A percentile compares a stretch with the other conserved stretches of the same genome.
Conservation (phyloP, 2,113 vertebrate genomes). For the Myiagra hebetior region DNA sequence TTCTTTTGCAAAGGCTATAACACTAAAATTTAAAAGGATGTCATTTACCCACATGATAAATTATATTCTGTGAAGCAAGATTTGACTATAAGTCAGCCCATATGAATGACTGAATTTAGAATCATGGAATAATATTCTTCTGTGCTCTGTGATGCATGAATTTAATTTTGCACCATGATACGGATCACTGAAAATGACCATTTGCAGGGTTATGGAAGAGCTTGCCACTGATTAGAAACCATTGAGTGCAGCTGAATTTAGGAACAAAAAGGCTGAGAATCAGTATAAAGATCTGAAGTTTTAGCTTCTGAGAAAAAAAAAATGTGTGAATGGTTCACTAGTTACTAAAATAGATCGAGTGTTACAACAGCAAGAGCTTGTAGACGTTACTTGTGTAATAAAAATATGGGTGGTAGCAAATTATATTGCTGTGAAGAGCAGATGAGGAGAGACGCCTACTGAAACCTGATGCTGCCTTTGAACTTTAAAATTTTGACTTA, state of each 20-base stretch:
- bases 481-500: constrained; percentile 53
- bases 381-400: constrained; percentile 18
- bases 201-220: not conserved
- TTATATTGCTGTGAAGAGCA: constrained; percentile 39
- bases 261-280: not conserved
- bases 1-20: not conserved
- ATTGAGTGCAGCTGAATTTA: not conserved
- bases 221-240: not conserved
- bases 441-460: constrained; percentile 50
- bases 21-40: not conserved
- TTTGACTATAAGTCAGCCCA: not conserved
- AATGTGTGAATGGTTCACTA: not conserved
- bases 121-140: not conserved
- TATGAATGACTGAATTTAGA: constrained; percentile 11
- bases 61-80: not conserved
- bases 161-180: constrained; percentile 11
- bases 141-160: constrained; percentile 24
- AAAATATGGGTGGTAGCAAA: constrained; percentile 44
- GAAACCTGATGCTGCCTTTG: constrained; percentile 59
- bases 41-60: not conserved
- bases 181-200: constrained; percentile 9
- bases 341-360: constrained; percentile 2
- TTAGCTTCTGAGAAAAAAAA: not conserved
- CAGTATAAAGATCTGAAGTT: not conserved
- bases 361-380: constrained; percentile 29